These are phyloP conservation scores for Elachura formosa DNA, from an alignment of 2,113 vertebrate genomes.

Conservation along the genomic window DNA sequence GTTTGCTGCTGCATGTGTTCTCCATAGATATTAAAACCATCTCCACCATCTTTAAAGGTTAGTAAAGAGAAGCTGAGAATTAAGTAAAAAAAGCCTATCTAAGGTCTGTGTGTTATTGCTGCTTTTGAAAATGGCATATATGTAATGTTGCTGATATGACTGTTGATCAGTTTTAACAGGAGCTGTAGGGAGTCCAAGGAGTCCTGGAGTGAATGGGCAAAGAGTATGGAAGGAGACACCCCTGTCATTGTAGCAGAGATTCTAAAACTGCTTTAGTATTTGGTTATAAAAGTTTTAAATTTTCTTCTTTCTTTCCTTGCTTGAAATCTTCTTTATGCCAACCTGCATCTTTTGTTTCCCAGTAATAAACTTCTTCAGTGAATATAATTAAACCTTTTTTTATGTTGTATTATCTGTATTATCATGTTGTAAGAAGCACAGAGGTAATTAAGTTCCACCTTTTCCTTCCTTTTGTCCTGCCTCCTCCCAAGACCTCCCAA, in stretches of 20 bases:
- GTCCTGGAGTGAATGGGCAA: neutral
- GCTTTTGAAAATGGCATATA: neutral
- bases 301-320: neutral
- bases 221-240: rapidly evolving
- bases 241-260: neutral
- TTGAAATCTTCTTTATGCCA: neutral
- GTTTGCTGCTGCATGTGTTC: neutral
- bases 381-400: neutral
- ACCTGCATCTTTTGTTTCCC: neutral
- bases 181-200: neutral
- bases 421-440: neutral
- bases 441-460: neutral
- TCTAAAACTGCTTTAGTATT: neutral
- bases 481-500: neutral
- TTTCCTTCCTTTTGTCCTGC: neutral
- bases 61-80: neutral
- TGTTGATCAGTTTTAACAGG: neutral
- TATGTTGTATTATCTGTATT: too few relatives aligned
- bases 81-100: neutral
- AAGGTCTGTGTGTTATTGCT: neutral
- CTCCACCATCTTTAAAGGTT: neutral
- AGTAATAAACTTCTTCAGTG: neutral
- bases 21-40: neutral
- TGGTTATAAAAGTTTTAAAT: neutral
- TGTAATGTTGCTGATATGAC: neutral